A percentile compares a stretch with the other conserved stretches of the same genome.
These are phyloP conservation scores for Chloroceryle inda DNA, from an alignment of 2,797 vertebrate genomes.

Conservation along the genomic window DNA sequence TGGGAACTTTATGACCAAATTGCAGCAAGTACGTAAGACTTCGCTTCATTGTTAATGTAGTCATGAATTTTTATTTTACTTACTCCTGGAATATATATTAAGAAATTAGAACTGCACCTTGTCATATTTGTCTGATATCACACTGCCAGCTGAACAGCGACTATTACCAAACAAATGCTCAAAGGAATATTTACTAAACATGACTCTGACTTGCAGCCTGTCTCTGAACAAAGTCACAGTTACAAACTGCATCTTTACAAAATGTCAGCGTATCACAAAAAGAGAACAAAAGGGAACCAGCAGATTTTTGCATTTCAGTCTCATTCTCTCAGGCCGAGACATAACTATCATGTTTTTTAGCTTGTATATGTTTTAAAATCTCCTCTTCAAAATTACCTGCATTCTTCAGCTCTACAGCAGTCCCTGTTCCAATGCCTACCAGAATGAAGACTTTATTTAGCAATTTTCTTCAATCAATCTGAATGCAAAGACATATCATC, in stretches of 20 bases:
- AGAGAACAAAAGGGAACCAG: not conserved
- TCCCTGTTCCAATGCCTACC: not conserved
- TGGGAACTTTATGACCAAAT: not conserved
- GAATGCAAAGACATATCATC: not conserved
- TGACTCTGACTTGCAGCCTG: not conserved
- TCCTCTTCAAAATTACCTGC: not conserved
- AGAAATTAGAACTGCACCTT: not conserved
- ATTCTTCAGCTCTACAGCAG: not conserved
- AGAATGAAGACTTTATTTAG: not conserved
- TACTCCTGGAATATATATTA: not conserved
- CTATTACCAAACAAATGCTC: not conserved
- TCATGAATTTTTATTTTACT: not conserved
- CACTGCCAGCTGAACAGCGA: not conserved
- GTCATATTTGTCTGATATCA: not conserved
- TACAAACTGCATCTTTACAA: not conserved
- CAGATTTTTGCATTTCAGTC: not conserved
- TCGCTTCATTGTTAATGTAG: not conserved
- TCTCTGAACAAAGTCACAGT: not conserved
- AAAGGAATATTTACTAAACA: not conserved
- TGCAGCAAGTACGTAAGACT: not conserved
- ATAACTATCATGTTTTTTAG: not conserved
- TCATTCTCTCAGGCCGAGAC: not conserved
- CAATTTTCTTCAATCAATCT: conserved; percentile 29
- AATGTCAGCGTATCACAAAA: not conserved
- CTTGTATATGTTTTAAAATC: not conserved